phyloP scores from a whole-genome alignment of 2,888 invertebrate genomes.

The Lasioglossum villosulum region DNA sequence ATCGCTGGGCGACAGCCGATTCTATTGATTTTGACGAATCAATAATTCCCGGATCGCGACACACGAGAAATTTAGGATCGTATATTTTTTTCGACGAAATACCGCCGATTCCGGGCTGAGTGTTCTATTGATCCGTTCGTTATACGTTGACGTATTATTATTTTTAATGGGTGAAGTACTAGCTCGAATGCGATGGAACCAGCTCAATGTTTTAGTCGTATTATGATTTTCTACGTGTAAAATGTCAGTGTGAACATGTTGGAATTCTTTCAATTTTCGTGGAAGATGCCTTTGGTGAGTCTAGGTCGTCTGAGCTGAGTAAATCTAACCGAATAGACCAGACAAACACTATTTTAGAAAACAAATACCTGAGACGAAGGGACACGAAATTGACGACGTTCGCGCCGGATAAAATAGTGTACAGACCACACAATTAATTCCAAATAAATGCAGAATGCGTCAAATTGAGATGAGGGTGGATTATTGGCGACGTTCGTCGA shows the following conservation, averaged over 20 bases:
- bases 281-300: neutral
- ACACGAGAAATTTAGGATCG: neutral
- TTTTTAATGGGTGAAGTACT: neutral
- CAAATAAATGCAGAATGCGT: neutral
- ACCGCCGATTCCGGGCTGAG: neutral
- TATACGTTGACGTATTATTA: neutral
- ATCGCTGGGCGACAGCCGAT: neutral
- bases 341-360: neutral
- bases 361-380: neutral
- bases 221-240: neutral
- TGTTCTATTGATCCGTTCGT: neutral
- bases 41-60: conserved; percentile 6
- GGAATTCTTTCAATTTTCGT: neutral
- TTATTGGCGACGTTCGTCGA: neutral
- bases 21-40: neutral
- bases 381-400: neutral
- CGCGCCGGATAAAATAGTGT: neutral
- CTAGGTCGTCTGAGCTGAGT: neutral
- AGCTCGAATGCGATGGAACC: neutral
- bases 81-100: neutral
- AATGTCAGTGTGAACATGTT: neutral
- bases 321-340: neutral
- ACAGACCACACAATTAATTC: neutral
- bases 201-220: neutral
- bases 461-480: neutral